Base-by-base conservation (phyloP, 2,113 vertebrate genomes). In the Formicarius rufipectus region DNA sequence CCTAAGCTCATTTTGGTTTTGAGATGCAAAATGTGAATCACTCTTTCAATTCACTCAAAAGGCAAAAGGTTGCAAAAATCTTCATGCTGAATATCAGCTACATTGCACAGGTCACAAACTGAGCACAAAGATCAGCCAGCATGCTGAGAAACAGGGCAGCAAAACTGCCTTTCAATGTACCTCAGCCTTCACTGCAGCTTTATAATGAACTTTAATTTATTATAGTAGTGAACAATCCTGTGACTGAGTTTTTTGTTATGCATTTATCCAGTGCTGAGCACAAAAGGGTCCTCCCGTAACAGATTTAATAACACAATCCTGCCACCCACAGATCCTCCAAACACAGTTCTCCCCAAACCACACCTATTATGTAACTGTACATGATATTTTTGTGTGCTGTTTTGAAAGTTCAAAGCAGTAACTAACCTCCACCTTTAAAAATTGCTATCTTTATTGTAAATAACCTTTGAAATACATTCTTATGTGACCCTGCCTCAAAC, bases 261-360 rank as follows among this genome's bases (percentile, higher is more conserved):
- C 84, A 42, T 91, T 96, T 92, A 40, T 59, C 90, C 63, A 74
- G 73, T 2, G 68, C 85, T 83, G n/a, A 63, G 68, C 79, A 90
- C 91, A 96, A 93, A 83, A 89, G 90, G 81, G 89, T 87, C 91
- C 63, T 73, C 83, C 87, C 82, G 31, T 82, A 95, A 68, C 75
- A 86, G 94, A 90, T 91, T 91, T 85, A 88, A 87, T 73, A 94
- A 93, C 59, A 95, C 81, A 81, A 83, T 76, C 81, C n/a, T 69
- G 71, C 84, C 89, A 93, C 84, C 88, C 94, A 94, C 80, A 93
- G 82, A 66, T 60, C 89, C 62, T 90, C 83, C 72, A 90, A 94
- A 71, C 73, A 90, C 90, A 63, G 90, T 83, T 84, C 60, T 84
- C 87, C 94, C 67, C 31, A 95, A 93, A 80, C 79, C 75, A 60